Evolutionary conservation across 2,113 vertebrate species (phyloP).

Genomic region (Siphamia tubifer): DNA sequence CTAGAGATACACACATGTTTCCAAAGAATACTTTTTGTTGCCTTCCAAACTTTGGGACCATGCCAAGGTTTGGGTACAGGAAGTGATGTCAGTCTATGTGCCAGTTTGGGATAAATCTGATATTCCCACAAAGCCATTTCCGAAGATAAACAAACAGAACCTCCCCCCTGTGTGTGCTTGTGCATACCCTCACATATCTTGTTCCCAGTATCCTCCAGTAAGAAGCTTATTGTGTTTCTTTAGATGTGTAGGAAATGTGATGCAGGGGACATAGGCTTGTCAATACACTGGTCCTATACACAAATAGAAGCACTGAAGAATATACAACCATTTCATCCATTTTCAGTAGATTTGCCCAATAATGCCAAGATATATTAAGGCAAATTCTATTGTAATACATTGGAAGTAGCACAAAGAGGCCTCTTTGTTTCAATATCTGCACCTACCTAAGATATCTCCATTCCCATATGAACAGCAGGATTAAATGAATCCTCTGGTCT

Average conservation of each 20-base stretch:
- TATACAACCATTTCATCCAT: background rate
- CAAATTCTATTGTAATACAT: slow-evolving; percentile 8
- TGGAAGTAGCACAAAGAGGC: background rate
- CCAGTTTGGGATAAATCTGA: slow-evolving; percentile 71
- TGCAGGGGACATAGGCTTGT: background rate
- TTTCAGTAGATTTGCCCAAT: slow-evolving; percentile 1
- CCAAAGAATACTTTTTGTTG: slow-evolving; percentile 34
- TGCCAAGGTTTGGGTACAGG: slow-evolving; percentile 60
- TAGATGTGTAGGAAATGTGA: slow-evolving; percentile 3
- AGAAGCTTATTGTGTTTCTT: slow-evolving; percentile 27
- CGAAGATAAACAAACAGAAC: slow-evolving; percentile 72
- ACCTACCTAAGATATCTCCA: slow-evolving; percentile 15
- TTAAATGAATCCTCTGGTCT: slow-evolving; percentile 50
- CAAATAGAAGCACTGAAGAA: background rate
- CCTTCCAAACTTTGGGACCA: slow-evolving; percentile 20
- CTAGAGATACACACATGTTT: slow-evolving; percentile 25
- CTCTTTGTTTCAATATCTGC: slow-evolving; percentile 28
- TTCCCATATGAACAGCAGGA: slow-evolving; percentile 45
- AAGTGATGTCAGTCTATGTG: slow-evolving; percentile 72
- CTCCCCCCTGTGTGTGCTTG: slow-evolving; percentile 32
- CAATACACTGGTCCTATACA: background rate
- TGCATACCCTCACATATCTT: slow-evolving; percentile 22
- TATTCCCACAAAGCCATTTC: slow-evolving; percentile 78
- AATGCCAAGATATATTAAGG: slow-evolving; percentile 23
- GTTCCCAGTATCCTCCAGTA: slow-evolving; percentile 42